A percentile compares a stretch with the other conserved stretches of the same genome.
Evolutionary conservation across 2,797 vertebrate species (phyloP).

Genomic region (Xenops minutus): DNA sequence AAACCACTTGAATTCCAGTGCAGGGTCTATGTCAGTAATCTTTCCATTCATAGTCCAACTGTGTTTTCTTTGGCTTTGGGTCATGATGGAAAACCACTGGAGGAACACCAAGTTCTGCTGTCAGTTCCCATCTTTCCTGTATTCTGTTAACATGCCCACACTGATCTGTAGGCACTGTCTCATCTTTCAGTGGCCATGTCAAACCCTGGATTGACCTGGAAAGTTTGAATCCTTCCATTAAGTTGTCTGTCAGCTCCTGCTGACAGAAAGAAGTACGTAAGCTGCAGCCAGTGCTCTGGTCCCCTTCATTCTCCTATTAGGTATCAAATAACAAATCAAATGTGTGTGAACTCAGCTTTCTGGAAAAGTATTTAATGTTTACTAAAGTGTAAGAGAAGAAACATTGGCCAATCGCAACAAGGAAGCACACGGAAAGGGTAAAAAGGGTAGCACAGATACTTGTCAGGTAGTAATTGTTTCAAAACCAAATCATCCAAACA

Average conservation of each 20-base stretch:
- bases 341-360: neutral
- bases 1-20: neutral
- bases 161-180: neutral
- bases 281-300: neutral
- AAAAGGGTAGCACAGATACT: neutral
- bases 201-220: neutral
- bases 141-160: neutral
- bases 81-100: neutral
- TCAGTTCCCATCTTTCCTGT: neutral
- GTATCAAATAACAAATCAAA: neutral
- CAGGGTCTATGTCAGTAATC: neutral
- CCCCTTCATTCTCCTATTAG: neutral
- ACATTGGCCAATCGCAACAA: neutral
- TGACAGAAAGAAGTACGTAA: neutral
- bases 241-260: neutral
- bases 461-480: neutral
- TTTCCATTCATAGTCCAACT: neutral
- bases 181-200: neutral
- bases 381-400: neutral
- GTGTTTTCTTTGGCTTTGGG: conserved; percentile 10
- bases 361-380: neutral
- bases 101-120: conserved; percentile 23
- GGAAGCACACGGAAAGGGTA: neutral
- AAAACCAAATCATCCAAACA: neutral
- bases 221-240: neutral